Evolutionary conservation across 2,113 vertebrate species (phyloP), one percentile per base, ranked within the genome.

Genomic region (Oceanodroma tethys): DNA sequence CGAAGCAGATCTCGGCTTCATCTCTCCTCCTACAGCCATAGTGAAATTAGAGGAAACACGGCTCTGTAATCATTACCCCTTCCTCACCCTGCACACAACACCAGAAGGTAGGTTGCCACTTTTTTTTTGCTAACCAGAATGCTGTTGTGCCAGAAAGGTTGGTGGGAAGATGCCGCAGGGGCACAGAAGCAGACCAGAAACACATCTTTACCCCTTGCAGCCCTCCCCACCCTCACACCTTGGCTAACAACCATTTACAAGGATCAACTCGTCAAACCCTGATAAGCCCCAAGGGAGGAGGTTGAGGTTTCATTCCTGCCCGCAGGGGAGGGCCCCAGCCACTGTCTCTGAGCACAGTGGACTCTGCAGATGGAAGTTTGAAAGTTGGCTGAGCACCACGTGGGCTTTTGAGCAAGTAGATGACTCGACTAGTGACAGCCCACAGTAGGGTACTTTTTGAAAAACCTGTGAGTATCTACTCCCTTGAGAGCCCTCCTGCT

Each of bases 41-140:
- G 30, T 11, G 65, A 23, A 34, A 11, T 2, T 1, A 29, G 16
- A 7, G 23, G 30, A 34, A 75, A 15, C 38, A 10, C 1, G 0
- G 14, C 8, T 8, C 58, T 34, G 48, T 47, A 29, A 18, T 52
- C 56, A 4, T 9, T 6, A 4, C 5, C 34, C 68, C 36, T 34
- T 65, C 52, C 47, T 72, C 63, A 45, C 7, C 32, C 68, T 13
- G 15, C 40, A 13, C 83, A 55, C 38, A 70, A 13, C 60, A 65
- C 38, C 60, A 21, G 11, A n/a, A 74, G 27, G 55, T 18, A 70
- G 38, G 27, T 40, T 34, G 29, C 21, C 1, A 0, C 9, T 18
- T 11, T 27, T 36, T 38, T 47, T 60, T 22, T 21, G 18, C 56
- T 13, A 22, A 15, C 14, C 47, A 67, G 63, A 27, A 10, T 1